Conservation (phyloP, 2,888 invertebrate species). For the Tolmerus cingulatus region DNA sequence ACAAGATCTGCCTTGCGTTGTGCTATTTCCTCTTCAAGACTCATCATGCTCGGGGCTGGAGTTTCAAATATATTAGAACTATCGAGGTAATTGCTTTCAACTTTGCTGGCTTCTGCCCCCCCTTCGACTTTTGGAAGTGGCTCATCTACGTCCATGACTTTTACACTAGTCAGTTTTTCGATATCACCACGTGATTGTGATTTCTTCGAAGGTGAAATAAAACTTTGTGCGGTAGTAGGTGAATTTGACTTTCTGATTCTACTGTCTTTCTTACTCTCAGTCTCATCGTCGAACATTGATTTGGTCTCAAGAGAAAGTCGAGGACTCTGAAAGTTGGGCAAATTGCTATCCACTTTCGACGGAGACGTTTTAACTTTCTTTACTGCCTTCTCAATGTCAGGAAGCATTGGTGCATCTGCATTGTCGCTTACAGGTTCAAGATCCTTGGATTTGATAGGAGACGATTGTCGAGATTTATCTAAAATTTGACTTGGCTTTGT, state of each 20-base stretch:
- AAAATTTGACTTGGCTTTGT: background rate
- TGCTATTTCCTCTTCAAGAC: constrained; percentile 59
- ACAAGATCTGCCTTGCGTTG: constrained; percentile 58
- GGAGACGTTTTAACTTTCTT: constrained; percentile 1
- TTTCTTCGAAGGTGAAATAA: background rate
- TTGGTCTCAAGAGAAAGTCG: constrained; percentile 6
- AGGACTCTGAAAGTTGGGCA: background rate
- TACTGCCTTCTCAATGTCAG: background rate
- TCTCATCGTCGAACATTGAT: background rate
- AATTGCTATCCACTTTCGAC: background rate
- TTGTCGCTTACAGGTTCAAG: background rate
- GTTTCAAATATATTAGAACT: background rate
- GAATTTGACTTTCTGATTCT: background rate
- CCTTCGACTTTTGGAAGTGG: background rate
- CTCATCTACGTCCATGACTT: background rate
- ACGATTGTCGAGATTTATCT: constrained; percentile 13
- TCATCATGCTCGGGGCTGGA: constrained; percentile 44
- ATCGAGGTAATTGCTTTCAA: background rate
- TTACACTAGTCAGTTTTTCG: background rate
- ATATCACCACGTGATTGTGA: background rate
- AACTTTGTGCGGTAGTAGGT: constrained; percentile 15
- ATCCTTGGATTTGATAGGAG: background rate
- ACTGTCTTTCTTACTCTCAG: background rate
- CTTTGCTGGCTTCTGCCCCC: background rate
- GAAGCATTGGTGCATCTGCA: background rate